Percentiles rank a stretch among this genome's conserved stretches.
phyloP scores from a whole-genome alignment of 64 coral and sea anemone species.

The Platygyra sinensis region DNA sequence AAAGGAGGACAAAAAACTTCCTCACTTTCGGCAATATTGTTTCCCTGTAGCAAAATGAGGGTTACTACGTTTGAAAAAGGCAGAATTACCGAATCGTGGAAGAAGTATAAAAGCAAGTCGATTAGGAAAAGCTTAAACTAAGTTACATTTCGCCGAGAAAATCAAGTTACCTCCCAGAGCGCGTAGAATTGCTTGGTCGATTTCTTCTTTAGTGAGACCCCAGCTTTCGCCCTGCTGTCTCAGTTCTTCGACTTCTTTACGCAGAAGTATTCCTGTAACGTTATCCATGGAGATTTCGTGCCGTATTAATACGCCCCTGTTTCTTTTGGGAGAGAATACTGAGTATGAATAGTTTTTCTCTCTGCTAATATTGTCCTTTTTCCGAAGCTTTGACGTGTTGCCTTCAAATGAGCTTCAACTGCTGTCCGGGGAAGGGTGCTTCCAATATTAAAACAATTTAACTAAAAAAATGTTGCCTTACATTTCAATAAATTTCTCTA shows the following conservation, averaged over 20 bases:
- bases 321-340: neutral
- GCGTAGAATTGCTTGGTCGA: slow-evolving; percentile 76
- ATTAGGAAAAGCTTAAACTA: too few relatives aligned
- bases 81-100: too few relatives aligned
- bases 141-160: too few relatives aligned
- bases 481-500: too few relatives aligned
- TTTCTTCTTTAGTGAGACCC: slow-evolving; percentile 68
- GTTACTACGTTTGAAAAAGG: too few relatives aligned
- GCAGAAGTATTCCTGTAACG: slow-evolving; percentile 43
- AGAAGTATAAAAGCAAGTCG: too few relatives aligned
- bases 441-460: neutral
- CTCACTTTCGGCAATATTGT: too few relatives aligned
- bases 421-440: neutral
- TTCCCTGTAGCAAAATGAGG: too few relatives aligned
- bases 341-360: neutral
- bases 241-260: slow-evolving; percentile 74
- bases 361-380: neutral
- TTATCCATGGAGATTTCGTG: slow-evolving; percentile 21
- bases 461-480: too few relatives aligned
- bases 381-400: too few relatives aligned
- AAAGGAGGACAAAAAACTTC: too few relatives aligned
- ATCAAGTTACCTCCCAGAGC: slow-evolving; percentile 58
- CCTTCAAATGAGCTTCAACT: too few relatives aligned
- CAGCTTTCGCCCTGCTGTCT: slow-evolving; percentile 69
- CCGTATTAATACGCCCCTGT: neutral